These are phyloP conservation scores for Geophilus truncorum DNA, from an alignment of 2,888 invertebrate genomes.

Conservation along the genomic window DNA sequence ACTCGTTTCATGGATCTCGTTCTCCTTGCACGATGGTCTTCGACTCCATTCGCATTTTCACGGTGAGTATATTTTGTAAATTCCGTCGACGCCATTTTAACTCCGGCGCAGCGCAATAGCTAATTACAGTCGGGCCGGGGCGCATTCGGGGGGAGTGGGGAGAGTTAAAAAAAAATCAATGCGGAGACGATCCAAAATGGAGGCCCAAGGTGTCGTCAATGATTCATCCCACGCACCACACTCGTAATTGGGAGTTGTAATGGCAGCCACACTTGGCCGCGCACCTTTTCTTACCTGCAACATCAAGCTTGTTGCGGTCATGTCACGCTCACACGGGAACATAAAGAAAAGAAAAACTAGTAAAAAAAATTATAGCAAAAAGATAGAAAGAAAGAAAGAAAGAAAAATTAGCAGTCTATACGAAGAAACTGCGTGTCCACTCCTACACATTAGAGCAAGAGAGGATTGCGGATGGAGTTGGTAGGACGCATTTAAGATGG, in stretches of 20 bases:
- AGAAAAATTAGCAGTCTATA: not conserved
- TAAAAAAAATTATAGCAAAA: not conserved
- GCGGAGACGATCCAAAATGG: not conserved
- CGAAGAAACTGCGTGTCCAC: not conserved
- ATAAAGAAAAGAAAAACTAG: not conserved
- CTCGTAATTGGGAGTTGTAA: not conserved
- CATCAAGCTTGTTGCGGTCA: not conserved
- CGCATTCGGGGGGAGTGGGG: not conserved
- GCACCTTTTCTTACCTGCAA: not conserved
- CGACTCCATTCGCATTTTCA: not conserved
- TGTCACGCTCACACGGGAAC: not conserved
- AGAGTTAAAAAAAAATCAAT: not conserved
- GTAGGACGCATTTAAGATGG: not conserved
- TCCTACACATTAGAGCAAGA: not conserved
- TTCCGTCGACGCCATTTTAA: constrained; percentile 13
- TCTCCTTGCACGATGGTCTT: not conserved
- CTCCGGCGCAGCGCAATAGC: not conserved
- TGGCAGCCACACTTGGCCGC: not conserved
- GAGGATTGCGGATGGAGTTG: not conserved
- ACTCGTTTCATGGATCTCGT: not conserved
- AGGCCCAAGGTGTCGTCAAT: not conserved
- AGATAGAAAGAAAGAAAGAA: not conserved
- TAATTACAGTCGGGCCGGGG: constrained; percentile 2
- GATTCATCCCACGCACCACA: not conserved
- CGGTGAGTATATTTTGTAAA: not conserved